These are phyloP conservation scores for Myotis brandtii DNA, from an alignment of 2,113 vertebrate species.

Conservation along the genomic window DNA sequence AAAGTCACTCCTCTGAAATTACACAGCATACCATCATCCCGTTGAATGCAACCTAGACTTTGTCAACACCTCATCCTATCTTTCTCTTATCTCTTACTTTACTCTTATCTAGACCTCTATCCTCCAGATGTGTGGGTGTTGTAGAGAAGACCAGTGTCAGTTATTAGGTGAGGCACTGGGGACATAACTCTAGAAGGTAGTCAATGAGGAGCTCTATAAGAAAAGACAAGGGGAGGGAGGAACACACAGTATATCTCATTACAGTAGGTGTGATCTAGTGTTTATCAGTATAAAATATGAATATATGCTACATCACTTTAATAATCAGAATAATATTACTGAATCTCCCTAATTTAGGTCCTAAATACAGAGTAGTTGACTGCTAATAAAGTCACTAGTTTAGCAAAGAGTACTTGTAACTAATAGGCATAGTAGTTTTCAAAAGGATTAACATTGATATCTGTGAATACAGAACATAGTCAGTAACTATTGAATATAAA, in stretches of 20 bases:
- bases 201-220: background rate
- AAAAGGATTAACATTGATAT: background rate
- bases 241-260: background rate
- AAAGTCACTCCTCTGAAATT: background rate
- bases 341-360: background rate
- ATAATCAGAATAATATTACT: constrained; percentile 6
- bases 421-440: background rate
- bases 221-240: background rate
- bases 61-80: background rate
- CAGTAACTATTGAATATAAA: background rate
- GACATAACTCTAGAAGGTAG: background rate
- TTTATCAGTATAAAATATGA: background rate
- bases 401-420: constrained; percentile 1
- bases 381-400: background rate
- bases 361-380: background rate
- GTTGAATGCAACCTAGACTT: background rate
- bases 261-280: background rate
- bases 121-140: background rate
- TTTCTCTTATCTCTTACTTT: background rate
- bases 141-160: background rate
- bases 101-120: background rate
- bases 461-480: background rate
- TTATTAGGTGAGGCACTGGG: background rate
- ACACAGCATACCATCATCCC: background rate
- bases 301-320: background rate